Evolutionary conservation across 1,140 invertebrate genomes (phyloP), one percentile per base, ranked within the genome.

Genomic region (Ctenoplectra terminalis): DNA sequence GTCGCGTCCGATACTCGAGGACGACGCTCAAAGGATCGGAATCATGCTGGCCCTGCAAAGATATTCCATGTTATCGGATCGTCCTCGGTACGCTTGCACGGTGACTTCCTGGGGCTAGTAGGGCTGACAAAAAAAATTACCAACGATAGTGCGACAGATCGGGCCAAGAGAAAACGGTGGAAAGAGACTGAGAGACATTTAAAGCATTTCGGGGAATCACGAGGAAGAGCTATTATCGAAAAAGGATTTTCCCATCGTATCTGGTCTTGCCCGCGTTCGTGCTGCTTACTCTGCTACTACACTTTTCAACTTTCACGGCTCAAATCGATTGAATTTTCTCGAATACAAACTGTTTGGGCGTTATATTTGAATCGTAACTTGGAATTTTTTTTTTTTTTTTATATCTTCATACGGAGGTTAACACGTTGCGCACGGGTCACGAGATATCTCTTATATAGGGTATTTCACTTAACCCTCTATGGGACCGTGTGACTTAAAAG

Each of bases 31-130:
- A 86, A 86, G 83, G 84, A 86, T 81, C 40, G 83, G 15, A 72
- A 85, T 72, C 81, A 67, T 20, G 63, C 61, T 26, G 34, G 48
- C 31, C 61, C 64, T 52, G 74, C 58, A 61, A 83, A 78, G 69
- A 87, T 85, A 69, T 81, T 82, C 63, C 67, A 9, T 58, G 54
- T 81, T 85, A 87, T 86, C 84, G 78, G 67, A 79, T 79, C 78
- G 83, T 56, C 67, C 83, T 77, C 58, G 67, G 67, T 67, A 54
- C 58, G 77, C 20, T 67, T 76, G 74, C 70, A 85, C 61, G 52
- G 50, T 61, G 71, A 81, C 67, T 81, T 40, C 31, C 46, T 40
- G n/a, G 20, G 17, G 26, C 48, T 46, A 34, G 40, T 52, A 17
- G 17, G 20, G 71, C 23, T 29, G 20, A 50, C 40, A 75, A 64